phyloP scores from a whole-genome alignment of 30 jellyfish, hydroid and myxozoan species.

The Cassiopea andromeda region DNA sequence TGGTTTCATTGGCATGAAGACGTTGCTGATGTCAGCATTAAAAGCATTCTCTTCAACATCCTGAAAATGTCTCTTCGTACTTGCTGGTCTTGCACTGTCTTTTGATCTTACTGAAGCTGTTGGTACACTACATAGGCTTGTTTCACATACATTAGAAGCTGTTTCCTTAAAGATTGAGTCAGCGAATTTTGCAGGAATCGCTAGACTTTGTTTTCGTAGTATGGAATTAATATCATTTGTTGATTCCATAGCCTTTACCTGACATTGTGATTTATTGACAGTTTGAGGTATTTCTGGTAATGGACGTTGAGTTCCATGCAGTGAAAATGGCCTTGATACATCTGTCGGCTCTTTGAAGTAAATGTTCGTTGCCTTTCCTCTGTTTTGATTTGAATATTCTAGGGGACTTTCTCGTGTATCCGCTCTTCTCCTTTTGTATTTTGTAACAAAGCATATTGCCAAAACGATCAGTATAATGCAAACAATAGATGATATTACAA shows the following conservation, averaged over 20 bases:
- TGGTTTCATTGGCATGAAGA: background rate
- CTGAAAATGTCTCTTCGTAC: background rate
- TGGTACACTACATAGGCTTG: background rate
- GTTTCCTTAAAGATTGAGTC: background rate
- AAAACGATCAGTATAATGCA: background rate
- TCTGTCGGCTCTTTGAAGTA: constrained; percentile 1
- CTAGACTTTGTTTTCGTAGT: background rate
- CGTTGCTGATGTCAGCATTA: background rate
- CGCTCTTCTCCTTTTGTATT: background rate
- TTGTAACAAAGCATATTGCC: background rate
- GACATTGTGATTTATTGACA: background rate
- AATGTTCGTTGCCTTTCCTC: background rate
- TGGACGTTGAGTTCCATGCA: background rate
- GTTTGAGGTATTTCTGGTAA: background rate
- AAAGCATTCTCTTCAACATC: background rate
- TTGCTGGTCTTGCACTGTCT: background rate
- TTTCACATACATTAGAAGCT: background rate
- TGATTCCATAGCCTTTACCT: background rate
- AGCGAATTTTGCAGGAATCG: background rate
- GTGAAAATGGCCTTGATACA: background rate
- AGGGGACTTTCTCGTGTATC: background rate
- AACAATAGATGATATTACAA: background rate
- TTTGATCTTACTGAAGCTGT: background rate
- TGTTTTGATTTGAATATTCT: background rate
- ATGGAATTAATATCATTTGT: background rate